Conservation (phyloP, 2,797 vertebrate species). For the Galaxias olidus region DNA sequence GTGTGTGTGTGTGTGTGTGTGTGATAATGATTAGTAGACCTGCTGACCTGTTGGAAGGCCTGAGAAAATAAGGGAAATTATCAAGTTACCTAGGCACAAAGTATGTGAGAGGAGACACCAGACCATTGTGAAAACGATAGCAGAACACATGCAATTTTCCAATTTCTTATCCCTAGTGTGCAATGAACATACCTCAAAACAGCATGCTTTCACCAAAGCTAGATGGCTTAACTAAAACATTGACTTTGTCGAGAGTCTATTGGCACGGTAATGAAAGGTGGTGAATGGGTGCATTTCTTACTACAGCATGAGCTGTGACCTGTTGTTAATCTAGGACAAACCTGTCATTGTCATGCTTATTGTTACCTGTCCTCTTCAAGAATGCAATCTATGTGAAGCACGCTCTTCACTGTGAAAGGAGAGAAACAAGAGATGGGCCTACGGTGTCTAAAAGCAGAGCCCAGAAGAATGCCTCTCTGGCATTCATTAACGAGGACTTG, state of each 20-base stretch:
- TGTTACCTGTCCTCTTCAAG: constrained; percentile 58
- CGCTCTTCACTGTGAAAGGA: constrained; percentile 49
- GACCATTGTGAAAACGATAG: constrained; percentile 33
- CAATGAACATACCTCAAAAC: constrained; percentile 24
- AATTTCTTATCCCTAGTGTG: too few relatives aligned
- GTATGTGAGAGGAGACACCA: too few relatives aligned
- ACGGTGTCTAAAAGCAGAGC: constrained; percentile 67
- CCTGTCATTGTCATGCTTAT: constrained; percentile 64
- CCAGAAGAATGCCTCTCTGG: constrained; percentile 69
- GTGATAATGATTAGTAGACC: background rate
- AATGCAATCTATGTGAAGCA: constrained; percentile 70
- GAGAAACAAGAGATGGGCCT: constrained; percentile 68
- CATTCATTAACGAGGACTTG: constrained; percentile 65
- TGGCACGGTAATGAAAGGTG: constrained; percentile 32
- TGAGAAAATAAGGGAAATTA: too few relatives aligned
- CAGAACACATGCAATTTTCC: background rate
- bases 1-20: constrained; percentile 12
- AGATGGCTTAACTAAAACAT: too few relatives aligned
- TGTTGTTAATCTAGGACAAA: constrained; percentile 63
- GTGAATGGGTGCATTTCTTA: constrained; percentile 5
- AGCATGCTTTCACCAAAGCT: background rate
- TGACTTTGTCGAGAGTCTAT: too few relatives aligned
- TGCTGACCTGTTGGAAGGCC: too few relatives aligned
- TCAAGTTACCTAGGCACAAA: too few relatives aligned
- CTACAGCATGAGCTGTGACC: constrained; percentile 35